Base-by-base conservation (phyloP, 2,888 invertebrate species). In the Aleiodes leptofemur region DNA sequence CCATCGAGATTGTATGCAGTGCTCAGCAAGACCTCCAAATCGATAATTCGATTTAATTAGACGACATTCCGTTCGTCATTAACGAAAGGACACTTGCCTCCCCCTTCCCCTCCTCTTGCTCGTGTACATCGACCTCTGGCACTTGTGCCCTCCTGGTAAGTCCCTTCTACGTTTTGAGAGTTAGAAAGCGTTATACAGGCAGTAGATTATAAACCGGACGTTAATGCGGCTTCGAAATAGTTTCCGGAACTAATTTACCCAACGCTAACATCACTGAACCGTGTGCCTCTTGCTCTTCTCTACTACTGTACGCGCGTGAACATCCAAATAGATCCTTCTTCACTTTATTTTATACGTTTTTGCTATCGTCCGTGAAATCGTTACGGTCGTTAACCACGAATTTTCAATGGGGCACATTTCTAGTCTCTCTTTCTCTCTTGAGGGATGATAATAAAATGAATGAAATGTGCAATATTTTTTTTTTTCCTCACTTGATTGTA, bases 241-340 rank as follows among this genome's bases (percentile, higher is more conserved):
- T 85, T 85, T 84, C 77, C 81, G 79, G 79, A 85, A 85, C 84
- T 84, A 84, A 85, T 85, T 84, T 84, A 83, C 82, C 76, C 77
- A n/a, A 55, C 64, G 38, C 69, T 11, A 75, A 50, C 56, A 56
- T 16, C 61, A 72, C 29, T 29, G 50, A 57, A 68, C 38, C 57
- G 13, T 23, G 51, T n/a, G 29, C n/a, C 14, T 23, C 23, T 23
- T 23, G n/a, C 23, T 23, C 23, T 29, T 69, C 29, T 64, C 29
- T 16, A 8, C 73, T 16, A 70, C 64, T 57, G 5, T 66, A 31
- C 55, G 43, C 43, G 43, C 34, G 69, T 69, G 69, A 72, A 72
- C 73, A 61, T 61, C 61, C 38, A 38, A 23, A 61, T 61, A 61
- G 61, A 61, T 34, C 16, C 56, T 14, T 57, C 69, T 70, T 72